Evolutionary conservation across 2,113 vertebrate species (phyloP), one percentile per base, ranked within the genome.

Genomic region (Nycticorax nycticorax): DNA sequence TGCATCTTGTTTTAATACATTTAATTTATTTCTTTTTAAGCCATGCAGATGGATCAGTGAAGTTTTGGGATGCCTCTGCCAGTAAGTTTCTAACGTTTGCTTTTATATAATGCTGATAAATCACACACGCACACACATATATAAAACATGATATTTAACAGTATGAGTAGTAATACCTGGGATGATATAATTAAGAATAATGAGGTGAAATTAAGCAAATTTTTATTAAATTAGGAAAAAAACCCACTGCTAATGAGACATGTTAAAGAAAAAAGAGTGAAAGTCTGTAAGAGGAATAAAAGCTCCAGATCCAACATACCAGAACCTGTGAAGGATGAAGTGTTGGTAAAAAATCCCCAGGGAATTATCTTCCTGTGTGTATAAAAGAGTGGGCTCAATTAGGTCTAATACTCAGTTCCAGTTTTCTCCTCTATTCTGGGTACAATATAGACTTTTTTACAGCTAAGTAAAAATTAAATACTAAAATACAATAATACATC

Each of bases 11-110:
- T 97, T 96, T 97, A 97, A 98, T 76, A 94, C 92, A 32, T 89
- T 92, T 95, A 93, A 96, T 95, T 96, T 97, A 94, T 96, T 98
- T 92, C 14, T 98, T 98, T 97, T 97, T 92, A 97, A 99, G 99
- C 97, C 99, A 99, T 96, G 99, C 99, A 96, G 99, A 99, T 86
- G 99, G 99, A 98, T 99, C 99, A 84, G 98, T 99, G 94, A 99
- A 99, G 96, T 99, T 99, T 98, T 99, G 99, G 98, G 98, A 99
- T 97, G 98, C 98, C 90, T 98, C 98, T 97, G 98, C 98, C 97
- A 98, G 98, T 99, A 99, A 99, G 99, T 99, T 93, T 93, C 66
- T 78, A 73, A 84, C 55, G 56, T 97, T 96, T 63, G 59, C 57
- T 89, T 92, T 96, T 43, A 41, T 92, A 62, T 86, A 90, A 76